Evolutionary conservation across 2,888 invertebrate genomes (phyloP).

Genomic region (Trachelus stipa): DNA sequence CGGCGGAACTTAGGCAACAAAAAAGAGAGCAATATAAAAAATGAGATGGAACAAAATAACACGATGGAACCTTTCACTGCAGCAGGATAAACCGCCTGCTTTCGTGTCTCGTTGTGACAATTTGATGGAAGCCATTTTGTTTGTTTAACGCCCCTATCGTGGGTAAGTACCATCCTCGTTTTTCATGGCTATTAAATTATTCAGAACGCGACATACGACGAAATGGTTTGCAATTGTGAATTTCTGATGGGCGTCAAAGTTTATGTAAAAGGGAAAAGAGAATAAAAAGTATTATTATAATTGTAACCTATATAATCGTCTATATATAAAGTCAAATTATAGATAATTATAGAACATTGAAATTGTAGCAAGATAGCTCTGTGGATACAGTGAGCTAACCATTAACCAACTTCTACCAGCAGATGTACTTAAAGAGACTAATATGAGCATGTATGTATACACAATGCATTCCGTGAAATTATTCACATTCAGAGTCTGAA

Average conservation of each 20-base stretch:
- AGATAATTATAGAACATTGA: too few species aligned
- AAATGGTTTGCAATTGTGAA: background rate
- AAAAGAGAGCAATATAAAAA: background rate
- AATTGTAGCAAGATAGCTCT: too few species aligned
- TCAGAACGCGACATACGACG: background rate
- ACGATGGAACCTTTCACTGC: background rate
- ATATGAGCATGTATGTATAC: background rate
- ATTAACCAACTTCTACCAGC: too few species aligned
- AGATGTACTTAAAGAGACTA: too few species aligned
- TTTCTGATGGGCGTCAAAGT: background rate
- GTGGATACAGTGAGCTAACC: too few species aligned
- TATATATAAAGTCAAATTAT: background rate
- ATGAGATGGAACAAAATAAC: conserved; percentile 1
- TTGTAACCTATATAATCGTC: background rate
- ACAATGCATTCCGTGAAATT: background rate
- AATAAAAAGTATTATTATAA: background rate
- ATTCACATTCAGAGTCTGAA: background rate
- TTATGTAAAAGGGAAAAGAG: background rate
- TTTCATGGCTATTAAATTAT: background rate
- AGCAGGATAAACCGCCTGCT: background rate
- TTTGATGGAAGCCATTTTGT: conserved; percentile 9
- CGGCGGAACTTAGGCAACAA: background rate
- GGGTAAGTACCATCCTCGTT: background rate
- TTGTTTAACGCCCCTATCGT: background rate
- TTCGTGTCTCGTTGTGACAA: background rate